These are phyloP conservation scores for Phocides pigmalion DNA, from an alignment of 1,140 invertebrate genomes.

Conservation along the genomic window DNA sequence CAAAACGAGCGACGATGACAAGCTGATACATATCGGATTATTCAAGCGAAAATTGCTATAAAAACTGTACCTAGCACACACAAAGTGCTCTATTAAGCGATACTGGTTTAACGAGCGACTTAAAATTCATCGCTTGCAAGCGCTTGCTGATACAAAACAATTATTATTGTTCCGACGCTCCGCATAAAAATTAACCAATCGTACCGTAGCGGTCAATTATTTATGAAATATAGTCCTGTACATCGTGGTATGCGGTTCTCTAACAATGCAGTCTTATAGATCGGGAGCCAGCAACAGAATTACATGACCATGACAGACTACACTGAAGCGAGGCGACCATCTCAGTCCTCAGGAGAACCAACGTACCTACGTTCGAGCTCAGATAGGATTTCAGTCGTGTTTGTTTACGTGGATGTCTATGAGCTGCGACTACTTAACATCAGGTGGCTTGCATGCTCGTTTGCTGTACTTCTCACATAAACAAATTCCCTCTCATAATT, in stretches of 20 bases:
- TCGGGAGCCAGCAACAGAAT: no score
- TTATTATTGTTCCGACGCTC: slow-evolving; percentile 14
- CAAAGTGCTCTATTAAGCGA: slow-evolving; percentile 35
- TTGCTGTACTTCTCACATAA: no score
- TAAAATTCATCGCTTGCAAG: slow-evolving; percentile 29
- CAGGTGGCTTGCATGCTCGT: no score
- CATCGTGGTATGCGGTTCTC: slow-evolving; percentile 7
- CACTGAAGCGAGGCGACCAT: no score
- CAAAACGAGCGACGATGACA: slow-evolving; percentile 20
- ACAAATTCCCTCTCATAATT: no score
- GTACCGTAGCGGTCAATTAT: slow-evolving; percentile 36
- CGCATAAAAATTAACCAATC: slow-evolving; percentile 39
- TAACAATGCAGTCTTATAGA: slow-evolving; percentile 26
- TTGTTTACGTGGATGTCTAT: no score
- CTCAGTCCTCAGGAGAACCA: no score
- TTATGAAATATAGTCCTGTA: slow-evolving; percentile 40
- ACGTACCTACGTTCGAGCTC: no score
- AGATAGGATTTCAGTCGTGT: no score
- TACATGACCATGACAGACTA: no score
- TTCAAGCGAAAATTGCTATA: slow-evolving; percentile 28
- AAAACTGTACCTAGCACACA: slow-evolving; percentile 14
- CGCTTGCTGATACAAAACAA: slow-evolving; percentile 37
- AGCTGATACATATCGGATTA: slow-evolving; percentile 31
- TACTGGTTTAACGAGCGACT: slow-evolving; percentile 28
- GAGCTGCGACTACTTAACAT: no score